Evolutionary conservation across 2,797 vertebrate species (phyloP).

Genomic region (Vultur gryphus): DNA sequence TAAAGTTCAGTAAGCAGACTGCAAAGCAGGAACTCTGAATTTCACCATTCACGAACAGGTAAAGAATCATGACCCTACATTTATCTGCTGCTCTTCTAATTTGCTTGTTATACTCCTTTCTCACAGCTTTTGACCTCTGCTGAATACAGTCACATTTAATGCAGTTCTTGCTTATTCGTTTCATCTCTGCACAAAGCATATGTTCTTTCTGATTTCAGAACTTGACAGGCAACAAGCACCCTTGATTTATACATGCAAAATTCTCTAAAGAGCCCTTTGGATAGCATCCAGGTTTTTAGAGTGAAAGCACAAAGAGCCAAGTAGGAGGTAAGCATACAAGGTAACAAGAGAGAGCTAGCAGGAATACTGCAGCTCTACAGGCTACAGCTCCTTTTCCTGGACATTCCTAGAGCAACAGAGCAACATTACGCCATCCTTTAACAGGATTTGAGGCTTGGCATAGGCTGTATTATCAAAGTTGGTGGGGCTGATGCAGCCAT

Average conservation of each 20-base stretch:
- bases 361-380: neutral
- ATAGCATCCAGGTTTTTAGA: neutral
- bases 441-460: neutral
- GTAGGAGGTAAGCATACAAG: neutral
- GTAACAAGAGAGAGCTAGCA: neutral
- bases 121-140: neutral
- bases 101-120: neutral
- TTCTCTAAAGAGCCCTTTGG: neutral
- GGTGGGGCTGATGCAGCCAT: neutral
- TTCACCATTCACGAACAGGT: neutral
- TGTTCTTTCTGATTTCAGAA: neutral
- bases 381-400: neutral
- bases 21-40: neutral
- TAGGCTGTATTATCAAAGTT: neutral
- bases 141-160: neutral
- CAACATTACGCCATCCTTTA: neutral
- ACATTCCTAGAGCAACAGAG: neutral
- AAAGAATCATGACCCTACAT: neutral
- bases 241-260: neutral
- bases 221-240: neutral
- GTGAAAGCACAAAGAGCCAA: neutral
- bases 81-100: neutral
- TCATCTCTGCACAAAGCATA: neutral
- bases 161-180: neutral
- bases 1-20: neutral